Percentiles rank a stretch among this genome's conserved stretches.
Evolutionary conservation across 2,113 vertebrate species (phyloP).

Genomic region (Phylloscopus whistleri): DNA sequence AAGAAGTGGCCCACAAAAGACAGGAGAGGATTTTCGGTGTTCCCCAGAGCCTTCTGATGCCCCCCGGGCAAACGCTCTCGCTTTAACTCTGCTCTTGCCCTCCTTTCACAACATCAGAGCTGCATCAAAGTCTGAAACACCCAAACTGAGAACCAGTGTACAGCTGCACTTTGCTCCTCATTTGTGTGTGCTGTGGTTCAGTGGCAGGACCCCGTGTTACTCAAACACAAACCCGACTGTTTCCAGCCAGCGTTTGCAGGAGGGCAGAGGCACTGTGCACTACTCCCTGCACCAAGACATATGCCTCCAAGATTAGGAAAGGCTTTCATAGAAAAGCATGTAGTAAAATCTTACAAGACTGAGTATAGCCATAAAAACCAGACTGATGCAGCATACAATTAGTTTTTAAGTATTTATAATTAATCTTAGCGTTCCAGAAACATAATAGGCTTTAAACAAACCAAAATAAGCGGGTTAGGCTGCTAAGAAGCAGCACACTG

Average conservation of each 20-base stretch:
- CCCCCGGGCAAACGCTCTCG: background rate
- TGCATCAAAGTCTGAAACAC: background rate
- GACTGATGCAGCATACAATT: background rate
- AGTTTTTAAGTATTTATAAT: background rate
- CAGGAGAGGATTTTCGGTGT: background rate
- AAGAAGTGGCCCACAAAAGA: background rate
- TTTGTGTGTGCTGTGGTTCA: background rate
- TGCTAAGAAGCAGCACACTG: background rate
- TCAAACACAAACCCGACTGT: background rate
- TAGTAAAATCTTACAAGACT: background rate
- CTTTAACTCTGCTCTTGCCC: background rate
- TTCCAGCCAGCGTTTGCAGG: background rate
- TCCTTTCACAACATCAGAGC: background rate
- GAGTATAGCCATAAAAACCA: background rate
- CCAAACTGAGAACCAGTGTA: background rate
- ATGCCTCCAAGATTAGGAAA: background rate
- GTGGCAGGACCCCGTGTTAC: background rate
- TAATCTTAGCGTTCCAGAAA: background rate
- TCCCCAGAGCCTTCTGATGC: background rate
- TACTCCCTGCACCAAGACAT: background rate
- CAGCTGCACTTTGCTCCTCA: constrained; percentile 11
- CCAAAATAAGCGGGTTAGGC: background rate
- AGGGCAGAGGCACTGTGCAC: background rate
- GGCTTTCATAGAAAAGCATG: background rate
- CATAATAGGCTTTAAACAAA: background rate